Evolutionary conservation across 2,797 vertebrate species (phyloP).

Genomic region (Rhynchotus rufescens): DNA sequence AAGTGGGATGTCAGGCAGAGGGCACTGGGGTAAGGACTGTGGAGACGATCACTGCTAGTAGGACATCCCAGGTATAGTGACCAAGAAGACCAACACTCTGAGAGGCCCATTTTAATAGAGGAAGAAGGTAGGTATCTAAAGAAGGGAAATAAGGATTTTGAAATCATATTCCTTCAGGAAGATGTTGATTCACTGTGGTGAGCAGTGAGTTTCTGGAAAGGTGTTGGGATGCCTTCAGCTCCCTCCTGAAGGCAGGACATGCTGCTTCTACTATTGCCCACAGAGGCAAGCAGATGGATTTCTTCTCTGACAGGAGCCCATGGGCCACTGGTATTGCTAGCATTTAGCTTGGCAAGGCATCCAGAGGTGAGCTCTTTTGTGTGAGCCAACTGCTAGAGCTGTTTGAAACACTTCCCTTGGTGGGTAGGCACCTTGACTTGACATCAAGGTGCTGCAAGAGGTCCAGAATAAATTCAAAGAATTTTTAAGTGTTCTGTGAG

Average conservation of each 20-base stretch:
- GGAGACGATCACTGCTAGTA: not conserved
- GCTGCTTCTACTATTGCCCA: not conserved
- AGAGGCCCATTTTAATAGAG: not conserved
- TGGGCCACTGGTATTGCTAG: not conserved
- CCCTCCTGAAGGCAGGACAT: not conserved
- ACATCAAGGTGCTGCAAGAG: not conserved
- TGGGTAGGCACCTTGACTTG: not conserved
- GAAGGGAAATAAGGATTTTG: not conserved
- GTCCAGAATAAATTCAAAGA: slow-evolving; percentile 17
- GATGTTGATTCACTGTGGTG: accelerated
- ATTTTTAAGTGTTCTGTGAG: not conserved
- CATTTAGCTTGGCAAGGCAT: not conserved
- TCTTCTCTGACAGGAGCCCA: not conserved
- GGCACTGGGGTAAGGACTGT: not conserved
- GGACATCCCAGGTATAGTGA: not conserved
- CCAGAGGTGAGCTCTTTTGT: slow-evolving; percentile 13
- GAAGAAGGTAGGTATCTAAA: not conserved
- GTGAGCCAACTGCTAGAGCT: not conserved
- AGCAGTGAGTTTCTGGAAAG: accelerated
- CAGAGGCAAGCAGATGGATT: not conserved
- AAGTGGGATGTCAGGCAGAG: not conserved
- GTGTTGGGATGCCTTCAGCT: not conserved
- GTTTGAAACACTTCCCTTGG: slow-evolving; percentile 43
- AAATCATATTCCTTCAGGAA: not conserved
- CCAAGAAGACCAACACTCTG: not conserved